Percentiles rank a stretch among this genome's conserved stretches.
Evolutionary conservation across 30 jellyfish, hydroid and myxozoan genomes (phyloP).

Genomic region (Pseudorhiza aurosa): DNA sequence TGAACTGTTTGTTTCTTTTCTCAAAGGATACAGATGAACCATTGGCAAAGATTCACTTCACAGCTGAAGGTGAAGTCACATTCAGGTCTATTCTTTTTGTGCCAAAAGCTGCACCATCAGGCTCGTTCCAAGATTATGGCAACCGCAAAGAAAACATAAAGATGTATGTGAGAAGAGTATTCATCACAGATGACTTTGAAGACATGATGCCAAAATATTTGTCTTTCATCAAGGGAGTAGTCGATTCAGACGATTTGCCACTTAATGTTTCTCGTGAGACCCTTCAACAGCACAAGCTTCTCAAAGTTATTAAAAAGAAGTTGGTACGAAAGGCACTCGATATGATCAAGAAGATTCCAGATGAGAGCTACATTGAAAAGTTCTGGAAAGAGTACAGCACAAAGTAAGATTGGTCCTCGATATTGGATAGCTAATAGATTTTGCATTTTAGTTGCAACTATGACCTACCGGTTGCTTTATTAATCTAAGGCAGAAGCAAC

Average conservation of each 20-base stretch:
- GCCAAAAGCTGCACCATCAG: constrained; percentile 93
- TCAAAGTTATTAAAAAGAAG: constrained; percentile 96
- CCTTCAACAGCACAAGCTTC: constrained; percentile 92
- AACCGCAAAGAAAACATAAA: constrained; percentile 91
- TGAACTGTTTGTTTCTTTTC: background rate
- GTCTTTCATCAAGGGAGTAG: constrained; percentile 92
- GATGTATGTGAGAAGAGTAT: constrained; percentile 95
- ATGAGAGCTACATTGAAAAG: constrained; percentile 84
- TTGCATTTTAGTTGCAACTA: too few relatives aligned
- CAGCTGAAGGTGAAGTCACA: constrained; percentile 99
- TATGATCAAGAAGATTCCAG: constrained; percentile 96
- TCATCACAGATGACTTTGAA: constrained; percentile 95
- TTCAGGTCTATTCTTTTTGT: constrained; percentile 95
- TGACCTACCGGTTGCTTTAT: too few relatives aligned
- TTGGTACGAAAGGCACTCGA: constrained; percentile 95
- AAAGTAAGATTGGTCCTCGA: constrained; percentile 77
- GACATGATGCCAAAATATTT: constrained; percentile 98
- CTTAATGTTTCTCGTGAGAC: constrained; percentile 99
- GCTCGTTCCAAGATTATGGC: constrained; percentile 96
- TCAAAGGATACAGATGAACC: constrained; percentile 94
- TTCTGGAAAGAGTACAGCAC: constrained; percentile 99
- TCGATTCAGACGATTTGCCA: constrained; percentile 99
- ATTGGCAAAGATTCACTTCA: constrained; percentile 95
- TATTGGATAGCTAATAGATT: too few relatives aligned
- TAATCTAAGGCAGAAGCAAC: too few relatives aligned